Base-by-base conservation (phyloP, 1,140 invertebrate species). In the Conus betulinus region DNA sequence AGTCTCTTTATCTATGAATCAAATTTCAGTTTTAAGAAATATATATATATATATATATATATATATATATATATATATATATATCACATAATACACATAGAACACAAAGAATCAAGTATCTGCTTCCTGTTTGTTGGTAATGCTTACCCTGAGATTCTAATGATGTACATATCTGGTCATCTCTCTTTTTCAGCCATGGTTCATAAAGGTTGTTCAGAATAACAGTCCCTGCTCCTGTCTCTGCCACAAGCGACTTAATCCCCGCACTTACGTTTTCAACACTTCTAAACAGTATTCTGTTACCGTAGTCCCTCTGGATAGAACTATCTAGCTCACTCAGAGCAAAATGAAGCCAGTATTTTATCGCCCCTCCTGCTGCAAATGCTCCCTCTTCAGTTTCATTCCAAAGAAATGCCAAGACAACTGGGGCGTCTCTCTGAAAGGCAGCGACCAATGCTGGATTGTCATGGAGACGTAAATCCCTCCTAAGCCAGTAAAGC, bases 311-410 rank as follows among this genome's bases (percentile, higher is more conserved):
- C n/a, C 5, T 17, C 55, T 83, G 52, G 5, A 83, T 27, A 55
- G 52, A 20, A 15, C 52, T 83, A 51, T 83, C n/a, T 17, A 83
- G 52, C 81, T 83, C 51, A 5, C n/a, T 83, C 52, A 83, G 52
- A 23, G 81, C 81, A 83, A 83, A 83, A 25, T 83, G 81, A 51
- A 83, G 81, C 81, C 81, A 83, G 81, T 83, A 83, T 83, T 83
- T 83, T 20, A 52, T 55, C 5, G 81, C 81, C 17, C 81, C 81
- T 57, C 81, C 81, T 11, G 81, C 81, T 55, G 81, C 81, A 1
- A 83, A 52, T 11, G 81, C 39, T 15, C 51, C 81, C 25, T 83
- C 81, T 83, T 83, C 81, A 15, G 7, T 20, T 20, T 83, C 81
- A 27, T 55, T 83, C 81, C 81, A 83, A 13, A 83, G 55, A 55